phyloP scores from a whole-genome alignment of 1,140 invertebrate genomes.

The Penaeus japonicus region DNA sequence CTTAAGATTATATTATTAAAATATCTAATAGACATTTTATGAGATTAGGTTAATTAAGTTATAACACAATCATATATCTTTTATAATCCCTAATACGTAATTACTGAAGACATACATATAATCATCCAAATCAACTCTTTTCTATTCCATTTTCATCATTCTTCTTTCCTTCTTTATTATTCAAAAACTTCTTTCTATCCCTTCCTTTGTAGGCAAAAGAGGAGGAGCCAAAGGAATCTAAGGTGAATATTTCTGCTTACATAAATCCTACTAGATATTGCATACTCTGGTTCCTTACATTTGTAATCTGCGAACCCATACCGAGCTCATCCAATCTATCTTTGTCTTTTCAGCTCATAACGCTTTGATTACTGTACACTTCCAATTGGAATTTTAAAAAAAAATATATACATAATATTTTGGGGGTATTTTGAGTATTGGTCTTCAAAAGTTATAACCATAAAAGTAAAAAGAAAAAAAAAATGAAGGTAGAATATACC shows the following conservation, averaged over 20 bases:
- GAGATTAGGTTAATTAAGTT: no score
- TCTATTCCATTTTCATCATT: slow-evolving; percentile 39
- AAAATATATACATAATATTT: no score
- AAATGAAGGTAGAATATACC: no score
- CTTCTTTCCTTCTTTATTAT: slow-evolving; percentile 48
- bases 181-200: slow-evolving; percentile 51
- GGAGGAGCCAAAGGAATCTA: slow-evolving; percentile 53
- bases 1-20: slow-evolving; percentile 12
- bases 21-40: background rate
- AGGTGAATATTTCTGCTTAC: slow-evolving; percentile 54
- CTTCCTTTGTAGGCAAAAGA: slow-evolving; percentile 54
- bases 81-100: background rate
- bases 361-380: no score
- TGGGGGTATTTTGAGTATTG: no score
- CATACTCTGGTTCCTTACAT: slow-evolving; percentile 28
- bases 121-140: slow-evolving; percentile 34
- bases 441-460: no score
- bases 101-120: slow-evolving; percentile 26
- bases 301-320: slow-evolving; percentile 1
- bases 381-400: no score
- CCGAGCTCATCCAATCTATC: no score
- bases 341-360: no score
- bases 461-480: no score
- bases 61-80: background rate
- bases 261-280: slow-evolving; percentile 40